phyloP scores from a whole-genome alignment of 2,113 vertebrate genomes.

The Xenotilapia longispinis region DNA sequence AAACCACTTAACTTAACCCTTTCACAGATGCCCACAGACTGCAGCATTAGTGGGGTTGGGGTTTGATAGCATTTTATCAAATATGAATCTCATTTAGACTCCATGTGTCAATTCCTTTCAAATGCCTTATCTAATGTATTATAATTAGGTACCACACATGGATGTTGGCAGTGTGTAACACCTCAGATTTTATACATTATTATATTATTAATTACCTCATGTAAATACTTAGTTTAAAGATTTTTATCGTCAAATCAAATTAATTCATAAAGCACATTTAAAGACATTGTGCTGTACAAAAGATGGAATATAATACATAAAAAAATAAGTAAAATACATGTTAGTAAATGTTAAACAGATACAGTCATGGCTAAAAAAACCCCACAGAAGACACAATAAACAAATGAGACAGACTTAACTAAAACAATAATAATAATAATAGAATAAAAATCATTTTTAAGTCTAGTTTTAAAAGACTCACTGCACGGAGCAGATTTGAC shows the following conservation, averaged over 20 bases:
- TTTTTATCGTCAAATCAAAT: background rate
- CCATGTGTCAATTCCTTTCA: background rate
- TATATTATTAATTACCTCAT: background rate
- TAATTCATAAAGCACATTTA: background rate
- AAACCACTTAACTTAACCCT: constrained; percentile 77
- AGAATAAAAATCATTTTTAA: background rate
- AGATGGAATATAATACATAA: background rate
- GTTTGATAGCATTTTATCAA: background rate
- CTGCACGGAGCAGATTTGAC: background rate
- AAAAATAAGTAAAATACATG: background rate
- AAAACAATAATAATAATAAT: background rate
- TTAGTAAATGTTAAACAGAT: background rate
- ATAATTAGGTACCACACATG: background rate
- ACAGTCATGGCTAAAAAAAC: background rate
- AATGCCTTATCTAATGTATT: background rate
- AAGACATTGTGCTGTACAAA: background rate
- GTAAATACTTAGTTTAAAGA: background rate
- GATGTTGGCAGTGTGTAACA: background rate
- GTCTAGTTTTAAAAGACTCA: background rate
- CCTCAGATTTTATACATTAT: background rate
- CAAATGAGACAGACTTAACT: background rate
- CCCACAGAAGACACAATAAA: background rate
- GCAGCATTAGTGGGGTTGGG: background rate
- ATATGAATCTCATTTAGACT: background rate
- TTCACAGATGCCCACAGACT: constrained; percentile 46